Conservation (phyloP, 2,113 vertebrate species). For the Sapajus apella region DNA sequence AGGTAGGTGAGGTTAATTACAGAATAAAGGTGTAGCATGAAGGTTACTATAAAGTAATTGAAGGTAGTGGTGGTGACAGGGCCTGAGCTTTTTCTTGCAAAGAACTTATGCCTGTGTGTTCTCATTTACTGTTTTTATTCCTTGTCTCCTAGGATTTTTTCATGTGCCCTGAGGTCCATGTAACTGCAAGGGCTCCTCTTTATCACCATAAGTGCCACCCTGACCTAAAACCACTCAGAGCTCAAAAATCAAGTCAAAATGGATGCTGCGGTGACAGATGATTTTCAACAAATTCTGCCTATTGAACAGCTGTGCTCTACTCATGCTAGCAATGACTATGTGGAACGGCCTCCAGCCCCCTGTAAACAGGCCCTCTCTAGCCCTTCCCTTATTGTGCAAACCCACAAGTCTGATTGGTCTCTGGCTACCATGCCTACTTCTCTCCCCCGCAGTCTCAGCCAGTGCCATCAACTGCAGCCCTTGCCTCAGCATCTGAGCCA, state of each 20-base stretch:
- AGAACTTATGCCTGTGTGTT: slow-evolving; percentile 6
- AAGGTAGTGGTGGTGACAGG: neutral
- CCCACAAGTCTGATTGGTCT: slow-evolving; percentile 84
- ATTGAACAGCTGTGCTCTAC: slow-evolving; percentile 96
- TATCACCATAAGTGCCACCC: slow-evolving; percentile 82
- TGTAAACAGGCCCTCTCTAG: slow-evolving; percentile 87
- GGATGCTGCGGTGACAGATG: slow-evolving; percentile 88
- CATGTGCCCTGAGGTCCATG: slow-evolving; percentile 91
- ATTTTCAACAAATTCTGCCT: slow-evolving; percentile 94
- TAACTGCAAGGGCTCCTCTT: slow-evolving; percentile 73
- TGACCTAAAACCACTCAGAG: slow-evolving; percentile 78
- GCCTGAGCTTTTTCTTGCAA: slow-evolving; percentile 14
- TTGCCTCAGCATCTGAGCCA: slow-evolving; percentile 91
- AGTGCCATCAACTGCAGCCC: slow-evolving; percentile 89
- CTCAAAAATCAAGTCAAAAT: slow-evolving; percentile 84
- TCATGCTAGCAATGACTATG: slow-evolving; percentile 96
- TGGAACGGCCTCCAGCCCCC: slow-evolving; percentile 90
- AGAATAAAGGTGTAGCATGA: slow-evolving; percentile 20
- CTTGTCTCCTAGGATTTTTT: slow-evolving; percentile 88
- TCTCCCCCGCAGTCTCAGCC: slow-evolving; percentile 92
- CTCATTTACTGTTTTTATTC: neutral
- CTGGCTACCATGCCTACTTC: slow-evolving; percentile 81
- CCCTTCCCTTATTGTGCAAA: slow-evolving; percentile 87
- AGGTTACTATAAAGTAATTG: neutral
- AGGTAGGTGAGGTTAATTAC: slow-evolving; percentile 1